Evolutionary conservation across 2,888 invertebrate genomes (phyloP), one percentile per base, ranked within the genome.

Genomic region (Tetranychus piercei): DNA sequence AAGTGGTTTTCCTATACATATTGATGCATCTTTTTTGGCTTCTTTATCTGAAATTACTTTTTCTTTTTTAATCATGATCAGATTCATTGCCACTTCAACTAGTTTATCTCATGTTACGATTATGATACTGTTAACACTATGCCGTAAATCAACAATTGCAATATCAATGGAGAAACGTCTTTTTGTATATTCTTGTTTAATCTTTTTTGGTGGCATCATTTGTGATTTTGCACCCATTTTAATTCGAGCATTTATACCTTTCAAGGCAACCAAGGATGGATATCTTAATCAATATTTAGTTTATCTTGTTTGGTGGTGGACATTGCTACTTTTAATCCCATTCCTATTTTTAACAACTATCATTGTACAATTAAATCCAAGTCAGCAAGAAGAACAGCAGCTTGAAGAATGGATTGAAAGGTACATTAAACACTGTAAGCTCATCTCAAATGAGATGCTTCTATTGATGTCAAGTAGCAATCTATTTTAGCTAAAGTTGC

Each of bases 281-380:
- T 55, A 70, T 18, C 43, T 76, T 45, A 76, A 76, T 67, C 71
- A 69, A 64, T 55, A 55, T 55, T 55, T 55, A 15, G 55, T 55
- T 7, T 15, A 55, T 55, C 55, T 74, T 23, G 76, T 73, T 43
- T 76, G 76, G 76, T 66, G 65, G 43, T 76, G 76, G 76, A 76
- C 76, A 23, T 6, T 43, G 8, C 6, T 64, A 7, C 44, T 74
- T 15, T 64, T 69, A n/a, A 34, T 70, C 11, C 76, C 76, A 43
- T 67, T 76, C 22, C 71, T 76, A 18, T n/a, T 44, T 7, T 43
- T 76, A 23, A 72, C 76, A 9, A 44, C 64, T 44, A 15, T 15
- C 55, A 55, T 55, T 15, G 55, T 55, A 9, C 15, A 9, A 55
- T 55, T 55, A 55, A 55, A 55, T 55, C 55, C 55, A 55, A 55